A percentile compares a stretch with the other conserved stretches of the same genome.
phyloP scores from a whole-genome alignment of 2,113 vertebrate genomes.

The Numida meleagris region DNA sequence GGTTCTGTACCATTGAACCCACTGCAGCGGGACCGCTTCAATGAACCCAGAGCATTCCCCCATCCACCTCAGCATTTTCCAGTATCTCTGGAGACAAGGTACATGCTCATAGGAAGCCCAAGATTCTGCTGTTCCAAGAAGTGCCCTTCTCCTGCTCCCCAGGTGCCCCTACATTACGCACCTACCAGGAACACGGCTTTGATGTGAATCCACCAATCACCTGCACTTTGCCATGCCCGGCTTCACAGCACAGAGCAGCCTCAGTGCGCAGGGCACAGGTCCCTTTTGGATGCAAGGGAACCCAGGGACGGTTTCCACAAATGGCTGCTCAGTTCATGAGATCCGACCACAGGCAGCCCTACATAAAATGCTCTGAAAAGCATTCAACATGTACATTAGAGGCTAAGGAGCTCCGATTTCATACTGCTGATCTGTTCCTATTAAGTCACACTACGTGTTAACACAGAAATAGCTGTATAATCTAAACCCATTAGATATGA shows the following conservation, averaged over 20 bases:
- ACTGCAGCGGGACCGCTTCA: accelerated
- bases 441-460: accelerated
- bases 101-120: not conserved
- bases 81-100: not conserved
- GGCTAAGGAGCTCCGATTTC: not conserved
- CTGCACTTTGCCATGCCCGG: conserved; percentile 4
- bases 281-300: not conserved
- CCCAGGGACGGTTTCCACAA: not conserved
- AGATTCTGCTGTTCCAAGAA: conserved; percentile 2
- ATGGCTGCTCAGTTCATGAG: not conserved
- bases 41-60: not conserved
- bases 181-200: not conserved
- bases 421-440: not conserved
- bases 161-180: not conserved
- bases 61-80: accelerated
- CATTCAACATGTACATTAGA: accelerated
- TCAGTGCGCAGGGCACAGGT: accelerated
- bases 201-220: not conserved
- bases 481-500: not conserved
- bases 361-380: not conserved
- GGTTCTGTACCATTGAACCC: not conserved
- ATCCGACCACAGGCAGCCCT: not conserved
- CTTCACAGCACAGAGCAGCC: not conserved
- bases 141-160: conserved; percentile 3
- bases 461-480: not conserved